phyloP scores from a whole-genome alignment of 2,113 vertebrate species.

The Ancistrus triradiatus region DNA sequence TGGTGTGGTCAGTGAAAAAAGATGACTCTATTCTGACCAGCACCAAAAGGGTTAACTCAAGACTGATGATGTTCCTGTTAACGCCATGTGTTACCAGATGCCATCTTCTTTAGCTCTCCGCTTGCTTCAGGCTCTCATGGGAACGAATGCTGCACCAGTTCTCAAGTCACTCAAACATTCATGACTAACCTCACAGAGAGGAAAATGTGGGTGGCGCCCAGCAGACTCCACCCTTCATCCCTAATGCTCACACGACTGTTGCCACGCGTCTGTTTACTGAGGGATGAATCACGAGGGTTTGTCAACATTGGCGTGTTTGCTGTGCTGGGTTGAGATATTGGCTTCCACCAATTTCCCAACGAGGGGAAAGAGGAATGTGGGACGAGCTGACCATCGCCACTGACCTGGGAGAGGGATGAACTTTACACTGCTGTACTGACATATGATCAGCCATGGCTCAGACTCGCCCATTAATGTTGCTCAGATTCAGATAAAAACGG shows the following conservation, averaged over 20 bases:
- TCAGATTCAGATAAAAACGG: too few relatives aligned
- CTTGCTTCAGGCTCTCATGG: constrained; percentile 21
- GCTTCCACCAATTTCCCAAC: constrained; percentile 7
- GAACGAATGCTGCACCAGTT: constrained; percentile 32
- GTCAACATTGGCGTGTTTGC: constrained; percentile 34
- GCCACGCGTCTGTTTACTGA: constrained; percentile 35
- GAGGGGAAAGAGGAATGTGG: constrained; percentile 19
- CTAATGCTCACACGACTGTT: constrained; percentile 26
- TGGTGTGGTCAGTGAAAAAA: too few relatives aligned
- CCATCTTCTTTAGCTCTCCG: constrained; percentile 10
- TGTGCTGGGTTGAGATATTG: constrained; percentile 33
- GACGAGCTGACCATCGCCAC: not conserved
- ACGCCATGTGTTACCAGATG: constrained; percentile 2
- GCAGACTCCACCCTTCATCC: constrained; percentile 7
- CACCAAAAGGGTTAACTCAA: constrained; percentile 1
- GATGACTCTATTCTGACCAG: too few relatives aligned
- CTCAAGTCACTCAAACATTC: constrained; percentile 39
- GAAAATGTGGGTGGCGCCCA: not conserved
- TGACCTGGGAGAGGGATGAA: constrained; percentile 17
- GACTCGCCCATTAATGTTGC: too few relatives aligned
- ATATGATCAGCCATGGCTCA: constrained; percentile 9
- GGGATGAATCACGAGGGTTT: constrained; percentile 42
- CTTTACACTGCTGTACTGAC: constrained; percentile 30
- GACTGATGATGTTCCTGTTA: constrained; percentile 4
- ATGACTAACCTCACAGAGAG: constrained; percentile 32